phyloP scores from a whole-genome alignment of 1,140 invertebrate genomes.

The Gonioctena quinquepunctata region DNA sequence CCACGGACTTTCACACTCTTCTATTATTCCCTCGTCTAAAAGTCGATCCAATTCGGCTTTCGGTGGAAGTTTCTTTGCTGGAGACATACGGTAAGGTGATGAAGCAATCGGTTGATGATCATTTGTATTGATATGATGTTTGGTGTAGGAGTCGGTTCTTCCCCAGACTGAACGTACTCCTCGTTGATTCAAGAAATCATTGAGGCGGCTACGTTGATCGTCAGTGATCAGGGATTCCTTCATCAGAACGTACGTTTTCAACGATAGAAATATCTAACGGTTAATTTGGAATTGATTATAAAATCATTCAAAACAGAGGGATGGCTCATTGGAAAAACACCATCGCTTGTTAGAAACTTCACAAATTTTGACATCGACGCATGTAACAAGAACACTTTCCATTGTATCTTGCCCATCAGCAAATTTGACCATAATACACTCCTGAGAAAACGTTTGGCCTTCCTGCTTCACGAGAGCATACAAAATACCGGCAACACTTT shows the following conservation, averaged over 20 bases:
- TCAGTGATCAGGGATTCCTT: not conserved
- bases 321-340: no score
- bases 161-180: not conserved
- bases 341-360: not conserved
- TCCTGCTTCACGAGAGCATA: not conserved
- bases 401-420: not conserved
- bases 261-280: no score
- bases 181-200: not conserved
- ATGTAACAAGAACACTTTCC: not conserved
- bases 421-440: not conserved
- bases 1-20: constrained; percentile 29
- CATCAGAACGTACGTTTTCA: not conserved
- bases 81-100: constrained; percentile 18
- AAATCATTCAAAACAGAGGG: no score
- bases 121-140: constrained; percentile 40
- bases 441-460: not conserved
- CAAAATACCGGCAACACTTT: not conserved
- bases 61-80: constrained; percentile 5
- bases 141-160: constrained; percentile 24
- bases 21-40: constrained; percentile 12
- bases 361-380: not conserved
- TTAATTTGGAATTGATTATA: no score
- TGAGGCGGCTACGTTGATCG: not conserved
- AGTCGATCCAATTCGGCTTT: constrained; percentile 18
- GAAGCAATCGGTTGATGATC: constrained; percentile 43